Evolutionary conservation across 2,888 invertebrate species (phyloP).

Genomic region (Ceramica pisi): DNA sequence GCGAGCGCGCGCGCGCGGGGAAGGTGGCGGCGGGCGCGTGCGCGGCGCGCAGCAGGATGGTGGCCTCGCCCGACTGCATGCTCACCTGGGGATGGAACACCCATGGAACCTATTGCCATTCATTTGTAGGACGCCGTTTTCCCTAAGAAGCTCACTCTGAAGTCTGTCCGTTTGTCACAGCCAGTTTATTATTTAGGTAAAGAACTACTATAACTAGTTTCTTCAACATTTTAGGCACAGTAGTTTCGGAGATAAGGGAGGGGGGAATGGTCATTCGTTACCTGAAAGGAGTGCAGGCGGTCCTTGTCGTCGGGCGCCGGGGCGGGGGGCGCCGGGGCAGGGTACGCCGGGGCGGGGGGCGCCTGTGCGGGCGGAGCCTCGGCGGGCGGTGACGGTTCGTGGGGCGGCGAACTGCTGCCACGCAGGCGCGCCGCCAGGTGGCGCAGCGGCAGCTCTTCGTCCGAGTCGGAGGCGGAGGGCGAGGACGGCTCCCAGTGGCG

Average conservation of each 20-base stretch:
- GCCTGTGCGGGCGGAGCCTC: conserved; percentile 57
- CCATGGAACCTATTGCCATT: too few relatives aligned
- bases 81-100: conserved; percentile 74
- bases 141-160: too few relatives aligned
- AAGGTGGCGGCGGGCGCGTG: conserved; percentile 72
- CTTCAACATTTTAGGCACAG: too few relatives aligned
- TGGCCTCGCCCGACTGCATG: conserved; percentile 79
- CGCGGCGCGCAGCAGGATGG: conserved; percentile 80
- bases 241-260: too few relatives aligned
- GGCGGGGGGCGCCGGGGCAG: conserved; percentile 22
- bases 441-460: conserved; percentile 80
- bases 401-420: conserved; percentile 61
- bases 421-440: conserved; percentile 79
- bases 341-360: conserved; percentile 62
- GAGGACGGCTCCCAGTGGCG: conserved; percentile 66
- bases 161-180: too few relatives aligned
- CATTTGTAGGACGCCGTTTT: too few relatives aligned
- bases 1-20: conserved; percentile 40
- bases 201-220: too few relatives aligned
- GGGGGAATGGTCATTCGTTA: conserved; percentile 43
- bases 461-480: conserved; percentile 75
- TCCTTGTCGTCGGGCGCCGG: background rate
- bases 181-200: too few relatives aligned
- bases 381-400: conserved; percentile 57
- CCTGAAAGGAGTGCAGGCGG: conserved; percentile 73